Conservation (phyloP, 2,888 invertebrate species). For the Ormyrus thymus region DNA sequence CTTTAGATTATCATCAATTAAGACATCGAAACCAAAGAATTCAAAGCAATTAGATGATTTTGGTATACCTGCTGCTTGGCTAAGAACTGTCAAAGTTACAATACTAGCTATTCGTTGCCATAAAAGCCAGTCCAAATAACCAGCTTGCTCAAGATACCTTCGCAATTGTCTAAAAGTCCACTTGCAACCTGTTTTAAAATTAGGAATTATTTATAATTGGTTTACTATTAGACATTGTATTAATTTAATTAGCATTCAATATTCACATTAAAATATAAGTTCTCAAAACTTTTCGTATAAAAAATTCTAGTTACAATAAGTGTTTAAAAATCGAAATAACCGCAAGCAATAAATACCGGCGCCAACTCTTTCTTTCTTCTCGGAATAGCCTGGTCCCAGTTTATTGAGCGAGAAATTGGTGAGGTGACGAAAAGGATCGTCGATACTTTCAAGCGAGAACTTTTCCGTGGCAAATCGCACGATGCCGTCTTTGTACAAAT, state of each 20-base stretch:
- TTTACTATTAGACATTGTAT: too few relatives aligned
- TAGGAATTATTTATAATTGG: background rate
- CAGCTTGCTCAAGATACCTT: conserved; percentile 82
- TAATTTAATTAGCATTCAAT: too few relatives aligned
- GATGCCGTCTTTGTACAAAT: conserved; percentile 92
- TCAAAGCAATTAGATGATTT: conserved; percentile 88
- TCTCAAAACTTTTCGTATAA: too few relatives aligned
- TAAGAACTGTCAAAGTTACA: conserved; percentile 85
- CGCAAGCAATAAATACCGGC: conserved; percentile 77
- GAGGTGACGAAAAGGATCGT: conserved; percentile 89
- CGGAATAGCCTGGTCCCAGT: conserved; percentile 87
- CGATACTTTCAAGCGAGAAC: conserved; percentile 88
- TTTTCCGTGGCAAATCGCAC: conserved; percentile 89
- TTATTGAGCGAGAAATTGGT: conserved; percentile 96
- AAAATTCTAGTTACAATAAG: too few relatives aligned
- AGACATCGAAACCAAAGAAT: conserved; percentile 93
- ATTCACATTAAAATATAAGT: too few relatives aligned
- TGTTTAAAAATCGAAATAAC: too few relatives aligned
- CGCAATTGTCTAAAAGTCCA: conserved; percentile 89
- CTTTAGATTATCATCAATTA: conserved; percentile 87
- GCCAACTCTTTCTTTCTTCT: conserved; percentile 89
- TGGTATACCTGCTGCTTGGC: conserved; percentile 84
- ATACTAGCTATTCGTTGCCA: conserved; percentile 87
- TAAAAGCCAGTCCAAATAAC: conserved; percentile 86
- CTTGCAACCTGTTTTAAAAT: conserved; percentile 82